phyloP scores from a whole-genome alignment of 2,888 invertebrate genomes.

The Ganaspis brasiliensis region DNA sequence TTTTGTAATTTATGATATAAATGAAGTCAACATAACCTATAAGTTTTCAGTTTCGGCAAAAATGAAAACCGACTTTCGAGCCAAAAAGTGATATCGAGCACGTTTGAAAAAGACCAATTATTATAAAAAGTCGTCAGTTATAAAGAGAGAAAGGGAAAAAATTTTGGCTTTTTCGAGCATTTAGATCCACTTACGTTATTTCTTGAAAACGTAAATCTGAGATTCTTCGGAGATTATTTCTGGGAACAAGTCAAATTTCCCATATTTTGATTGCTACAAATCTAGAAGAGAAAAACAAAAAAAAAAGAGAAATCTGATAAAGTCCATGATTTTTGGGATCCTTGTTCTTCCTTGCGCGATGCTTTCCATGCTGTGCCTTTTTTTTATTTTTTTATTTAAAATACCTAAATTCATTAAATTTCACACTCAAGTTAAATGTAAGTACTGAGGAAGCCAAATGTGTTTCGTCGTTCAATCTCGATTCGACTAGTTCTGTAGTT shows the following conservation, averaged over 20 bases:
- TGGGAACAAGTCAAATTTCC: not conserved
- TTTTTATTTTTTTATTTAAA: not conserved
- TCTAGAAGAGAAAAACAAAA: not conserved
- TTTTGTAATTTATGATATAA: too few relatives aligned
- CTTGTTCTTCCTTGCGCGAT: slow-evolving; percentile 46
- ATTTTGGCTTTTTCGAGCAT: slow-evolving; percentile 40
- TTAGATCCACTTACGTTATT: slow-evolving; percentile 4
- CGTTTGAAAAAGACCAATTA: too few relatives aligned
- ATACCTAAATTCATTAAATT: slow-evolving; percentile 33
- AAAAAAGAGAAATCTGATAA: slow-evolving; percentile 51
- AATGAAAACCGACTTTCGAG: too few relatives aligned
- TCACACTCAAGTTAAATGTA: slow-evolving; percentile 42
- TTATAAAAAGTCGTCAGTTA: too few relatives aligned
- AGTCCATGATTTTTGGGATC: slow-evolving; percentile 57
- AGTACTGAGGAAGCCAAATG: slow-evolving; percentile 59
- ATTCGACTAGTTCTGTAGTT: slow-evolving; percentile 60
- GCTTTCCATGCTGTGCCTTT: slow-evolving; percentile 28
- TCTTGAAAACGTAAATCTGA: slow-evolving; percentile 15
- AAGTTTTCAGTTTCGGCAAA: too few relatives aligned
- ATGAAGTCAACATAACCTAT: too few relatives aligned
- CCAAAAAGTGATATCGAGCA: too few relatives aligned
- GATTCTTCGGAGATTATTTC: slow-evolving; percentile 23
- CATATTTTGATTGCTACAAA: not conserved
- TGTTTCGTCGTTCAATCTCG: slow-evolving; percentile 59
- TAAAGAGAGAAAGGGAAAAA: too few relatives aligned